A percentile compares a stretch with the other conserved stretches of the same genome.
Evolutionary conservation across 2,797 vertebrate genomes (phyloP).

Genomic region (Ceryle rudis): DNA sequence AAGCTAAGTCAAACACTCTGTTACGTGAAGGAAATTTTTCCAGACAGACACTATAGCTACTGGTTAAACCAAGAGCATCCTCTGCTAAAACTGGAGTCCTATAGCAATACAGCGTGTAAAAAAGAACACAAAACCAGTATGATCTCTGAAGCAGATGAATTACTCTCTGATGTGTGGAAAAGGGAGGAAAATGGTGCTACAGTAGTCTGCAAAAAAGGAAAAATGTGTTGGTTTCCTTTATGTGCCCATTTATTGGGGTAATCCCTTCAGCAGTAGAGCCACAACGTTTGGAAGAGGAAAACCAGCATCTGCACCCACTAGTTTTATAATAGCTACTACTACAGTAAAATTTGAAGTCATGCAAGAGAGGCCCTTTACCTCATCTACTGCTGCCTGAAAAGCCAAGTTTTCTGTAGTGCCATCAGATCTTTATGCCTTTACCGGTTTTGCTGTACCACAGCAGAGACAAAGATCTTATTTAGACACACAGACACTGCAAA

Average conservation of each 20-base stretch:
- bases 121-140: background rate
- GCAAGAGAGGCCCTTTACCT: background rate
- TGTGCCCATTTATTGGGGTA: background rate
- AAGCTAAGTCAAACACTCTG: background rate
- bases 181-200: background rate
- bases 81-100: background rate
- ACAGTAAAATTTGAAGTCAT: background rate
- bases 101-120: background rate
- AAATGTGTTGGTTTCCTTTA: background rate
- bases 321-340: background rate
- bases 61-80: background rate
- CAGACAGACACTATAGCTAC: background rate
- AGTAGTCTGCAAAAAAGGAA: background rate
- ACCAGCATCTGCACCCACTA: accelerated
- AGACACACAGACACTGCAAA: background rate
- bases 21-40: background rate
- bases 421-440: background rate
- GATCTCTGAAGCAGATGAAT: background rate
- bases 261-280: background rate
- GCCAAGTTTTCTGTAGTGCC: background rate
- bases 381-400: background rate
- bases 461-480: background rate
- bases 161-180: background rate
- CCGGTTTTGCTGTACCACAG: background rate
- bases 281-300: accelerated